Percentiles rank a stretch among this genome's conserved stretches.
phyloP scores from a whole-genome alignment of 2,797 vertebrate genomes.

The Syndactyla subalaris region DNA sequence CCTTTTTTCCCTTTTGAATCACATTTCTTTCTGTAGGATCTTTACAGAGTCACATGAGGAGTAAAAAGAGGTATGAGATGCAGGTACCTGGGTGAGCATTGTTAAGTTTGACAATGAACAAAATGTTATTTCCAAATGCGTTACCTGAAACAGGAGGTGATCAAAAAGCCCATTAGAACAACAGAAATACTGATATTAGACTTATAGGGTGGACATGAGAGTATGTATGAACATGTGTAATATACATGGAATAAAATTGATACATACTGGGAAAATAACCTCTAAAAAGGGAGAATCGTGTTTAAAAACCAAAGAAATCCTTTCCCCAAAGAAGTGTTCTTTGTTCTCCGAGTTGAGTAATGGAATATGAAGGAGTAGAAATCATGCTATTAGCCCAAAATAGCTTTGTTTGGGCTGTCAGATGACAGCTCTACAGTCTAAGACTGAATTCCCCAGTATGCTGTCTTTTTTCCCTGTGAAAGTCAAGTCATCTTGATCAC shows the following conservation, averaged over 20 bases:
- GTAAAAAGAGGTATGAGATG: not conserved
- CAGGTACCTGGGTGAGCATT: not conserved
- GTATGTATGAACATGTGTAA: not conserved
- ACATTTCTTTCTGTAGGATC: not conserved
- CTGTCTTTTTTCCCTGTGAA: not conserved
- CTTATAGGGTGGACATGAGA: not conserved
- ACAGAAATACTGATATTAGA: not conserved
- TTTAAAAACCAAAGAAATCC: not conserved
- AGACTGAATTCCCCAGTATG: not conserved
- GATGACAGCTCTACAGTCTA: constrained; percentile 17
- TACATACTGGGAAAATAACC: not conserved
- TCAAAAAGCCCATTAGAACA: not conserved
- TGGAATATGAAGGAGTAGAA: not conserved
- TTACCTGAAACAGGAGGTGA: not conserved
- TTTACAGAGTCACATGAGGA: not conserved
- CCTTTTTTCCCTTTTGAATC: not conserved
- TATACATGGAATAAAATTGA: not conserved
- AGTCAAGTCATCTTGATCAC: not conserved
- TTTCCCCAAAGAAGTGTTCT: not conserved
- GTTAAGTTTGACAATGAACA: not conserved
- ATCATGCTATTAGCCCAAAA: not conserved
- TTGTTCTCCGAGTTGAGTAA: constrained; percentile 8
- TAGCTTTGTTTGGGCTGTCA: constrained; percentile 39
- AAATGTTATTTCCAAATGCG: not conserved
- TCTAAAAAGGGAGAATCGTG: not conserved